phyloP scores from a whole-genome alignment of 2,797 vertebrate species.

The Pseudochaenichthys georgianus region DNA sequence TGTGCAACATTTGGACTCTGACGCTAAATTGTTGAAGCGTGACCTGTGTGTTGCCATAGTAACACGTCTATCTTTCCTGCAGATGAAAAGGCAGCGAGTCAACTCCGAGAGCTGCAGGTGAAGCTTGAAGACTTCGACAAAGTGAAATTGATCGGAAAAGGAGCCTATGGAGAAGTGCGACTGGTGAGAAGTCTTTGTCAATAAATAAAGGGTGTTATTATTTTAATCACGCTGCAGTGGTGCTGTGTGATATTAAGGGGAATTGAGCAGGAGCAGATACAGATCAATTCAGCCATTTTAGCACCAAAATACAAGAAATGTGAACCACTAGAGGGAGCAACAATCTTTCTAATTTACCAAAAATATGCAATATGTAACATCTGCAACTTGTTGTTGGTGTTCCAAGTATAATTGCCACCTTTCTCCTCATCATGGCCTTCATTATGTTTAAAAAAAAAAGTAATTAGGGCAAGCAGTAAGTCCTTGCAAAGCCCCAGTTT shows the following conservation, averaged over 20 bases:
- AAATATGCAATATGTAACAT: background rate
- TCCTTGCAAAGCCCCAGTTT: background rate
- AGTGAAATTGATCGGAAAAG: slow-evolving; percentile 97
- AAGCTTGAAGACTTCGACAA: slow-evolving; percentile 95
- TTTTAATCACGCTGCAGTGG: background rate
- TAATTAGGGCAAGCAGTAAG: background rate
- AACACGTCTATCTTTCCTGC: slow-evolving; percentile 9
- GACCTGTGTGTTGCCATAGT: slow-evolving; percentile 23
- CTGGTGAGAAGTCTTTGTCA: slow-evolving; percentile 87
- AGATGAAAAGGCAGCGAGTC: slow-evolving; percentile 94
- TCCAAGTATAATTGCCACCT: background rate
- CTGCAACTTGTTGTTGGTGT: slow-evolving; percentile 5
- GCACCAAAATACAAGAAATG: background rate
- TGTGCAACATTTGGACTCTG: background rate
- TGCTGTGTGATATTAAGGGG: background rate
- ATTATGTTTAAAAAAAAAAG: background rate
- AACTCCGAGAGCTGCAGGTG: slow-evolving; percentile 93
- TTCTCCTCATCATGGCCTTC: background rate
- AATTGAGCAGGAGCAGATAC: background rate
- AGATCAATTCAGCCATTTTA: background rate
- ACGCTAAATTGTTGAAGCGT: background rate
- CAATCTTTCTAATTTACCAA: slow-evolving; percentile 22
- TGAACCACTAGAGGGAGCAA: slow-evolving; percentile 68
- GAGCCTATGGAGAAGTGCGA: slow-evolving; percentile 97
- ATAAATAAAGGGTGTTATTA: background rate